These are phyloP conservation scores for Labia minor DNA, from an alignment of 2,888 invertebrate genomes.

Conservation along the genomic window DNA sequence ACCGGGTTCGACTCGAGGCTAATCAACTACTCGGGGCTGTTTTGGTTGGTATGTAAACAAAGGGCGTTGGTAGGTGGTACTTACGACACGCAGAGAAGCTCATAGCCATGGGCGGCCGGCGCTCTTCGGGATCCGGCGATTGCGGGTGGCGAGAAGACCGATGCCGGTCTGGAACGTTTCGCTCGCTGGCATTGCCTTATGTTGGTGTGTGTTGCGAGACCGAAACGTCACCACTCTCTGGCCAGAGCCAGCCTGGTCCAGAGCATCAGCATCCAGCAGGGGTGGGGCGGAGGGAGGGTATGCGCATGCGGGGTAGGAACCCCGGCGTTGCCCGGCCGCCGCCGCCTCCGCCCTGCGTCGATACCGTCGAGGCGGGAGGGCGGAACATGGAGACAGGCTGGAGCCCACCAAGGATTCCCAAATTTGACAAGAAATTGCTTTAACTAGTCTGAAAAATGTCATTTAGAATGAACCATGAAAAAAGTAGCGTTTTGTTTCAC, in stretches of 20 bases:
- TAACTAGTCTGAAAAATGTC: too few species aligned
- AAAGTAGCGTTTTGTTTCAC: too few species aligned
- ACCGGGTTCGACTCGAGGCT: too few species aligned
- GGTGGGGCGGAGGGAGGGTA: neutral
- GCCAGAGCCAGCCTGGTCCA: conserved; percentile 13
- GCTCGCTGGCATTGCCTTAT: conserved; percentile 14
- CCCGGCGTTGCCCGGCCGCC: neutral
- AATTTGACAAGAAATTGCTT: neutral
- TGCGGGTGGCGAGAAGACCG: neutral
- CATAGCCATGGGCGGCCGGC: neutral
- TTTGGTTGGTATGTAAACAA: neutral
- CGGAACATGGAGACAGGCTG: neutral
- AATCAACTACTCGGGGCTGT: too few species aligned
- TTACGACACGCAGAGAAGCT: conserved; percentile 33
- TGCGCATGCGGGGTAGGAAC: neutral
- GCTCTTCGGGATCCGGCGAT: neutral
- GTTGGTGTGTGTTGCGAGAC: conserved; percentile 4
- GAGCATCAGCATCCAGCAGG: conserved; percentile 13
- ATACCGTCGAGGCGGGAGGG: conserved; percentile 3
- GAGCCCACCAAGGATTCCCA: neutral
- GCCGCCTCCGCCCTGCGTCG: conserved; percentile 15
- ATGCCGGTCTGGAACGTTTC: neutral
- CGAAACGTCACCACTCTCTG: conserved; percentile 13
- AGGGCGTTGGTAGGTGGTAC: neutral
- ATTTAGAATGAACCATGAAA: too few species aligned